These are phyloP conservation scores for Pantherophis guttatus DNA, from an alignment of 2,113 vertebrate genomes.

Conservation along the genomic window DNA sequence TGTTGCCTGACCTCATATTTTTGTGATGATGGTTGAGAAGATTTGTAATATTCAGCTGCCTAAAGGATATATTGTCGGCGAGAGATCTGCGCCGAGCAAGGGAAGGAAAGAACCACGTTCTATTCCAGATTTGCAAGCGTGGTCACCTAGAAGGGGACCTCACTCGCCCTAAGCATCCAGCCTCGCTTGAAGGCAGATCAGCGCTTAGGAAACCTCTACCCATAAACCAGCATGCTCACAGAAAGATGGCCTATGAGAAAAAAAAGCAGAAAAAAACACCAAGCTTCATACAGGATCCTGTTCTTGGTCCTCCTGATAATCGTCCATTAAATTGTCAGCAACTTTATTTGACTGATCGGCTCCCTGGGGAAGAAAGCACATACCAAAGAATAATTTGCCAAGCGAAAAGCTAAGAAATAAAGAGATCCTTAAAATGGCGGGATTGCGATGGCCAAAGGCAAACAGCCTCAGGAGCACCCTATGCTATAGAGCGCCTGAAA, in stretches of 20 bases:
- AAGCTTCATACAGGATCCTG: constrained; percentile 67
- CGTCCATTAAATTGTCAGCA: constrained; percentile 51
- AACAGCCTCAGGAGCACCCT: background rate
- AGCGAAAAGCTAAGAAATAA: background rate
- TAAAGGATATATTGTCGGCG: background rate
- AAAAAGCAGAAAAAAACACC: constrained; percentile 16
- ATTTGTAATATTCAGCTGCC: background rate
- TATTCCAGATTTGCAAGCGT: background rate
- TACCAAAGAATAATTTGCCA: background rate
- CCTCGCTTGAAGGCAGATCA: background rate
- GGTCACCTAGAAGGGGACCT: background rate
- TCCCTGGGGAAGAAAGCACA: constrained; percentile 31
- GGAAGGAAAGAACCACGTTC: background rate
- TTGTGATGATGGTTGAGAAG: background rate
- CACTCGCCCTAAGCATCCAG: background rate
- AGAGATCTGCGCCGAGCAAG: too few relatives aligned
- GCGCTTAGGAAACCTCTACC: background rate
- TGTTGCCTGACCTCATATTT: background rate
- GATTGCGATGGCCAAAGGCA: background rate
- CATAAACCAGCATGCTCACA: background rate
- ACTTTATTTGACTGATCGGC: constrained; percentile 31
- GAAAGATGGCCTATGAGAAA: too few relatives aligned
- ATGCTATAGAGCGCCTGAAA: background rate
- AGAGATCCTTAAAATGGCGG: background rate
- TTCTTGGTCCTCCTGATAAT: constrained; percentile 61